phyloP scores from a whole-genome alignment of 1,140 invertebrate genomes.

The Idris sp. region DNA sequence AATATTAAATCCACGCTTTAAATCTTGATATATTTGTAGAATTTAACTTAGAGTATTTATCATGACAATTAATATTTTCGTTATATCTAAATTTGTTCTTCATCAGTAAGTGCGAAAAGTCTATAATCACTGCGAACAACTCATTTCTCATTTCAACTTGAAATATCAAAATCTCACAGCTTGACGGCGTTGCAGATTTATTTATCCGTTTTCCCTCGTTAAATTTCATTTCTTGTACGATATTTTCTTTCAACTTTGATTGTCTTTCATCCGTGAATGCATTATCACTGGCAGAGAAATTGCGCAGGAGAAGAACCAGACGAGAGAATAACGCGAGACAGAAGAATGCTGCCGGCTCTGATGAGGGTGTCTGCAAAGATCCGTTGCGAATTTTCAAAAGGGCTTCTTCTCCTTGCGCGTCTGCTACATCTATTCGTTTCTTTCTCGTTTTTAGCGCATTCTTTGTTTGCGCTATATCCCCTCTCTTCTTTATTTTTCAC shows the following conservation, averaged over 20 bases:
- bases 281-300: conserved; percentile 43
- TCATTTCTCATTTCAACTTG: too few species aligned
- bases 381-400: conserved; percentile 72
- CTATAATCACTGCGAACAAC: too few species aligned
- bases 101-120: too few species aligned
- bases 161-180: conserved; percentile 15
- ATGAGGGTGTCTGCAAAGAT: conserved; percentile 67
- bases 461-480: conserved; percentile 44
- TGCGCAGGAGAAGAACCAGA: conserved; percentile 16
- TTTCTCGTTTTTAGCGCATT: conserved; percentile 40
- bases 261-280: conserved; percentile 48
- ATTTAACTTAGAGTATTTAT: too few species aligned
- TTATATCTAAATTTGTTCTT: too few species aligned
- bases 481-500: conserved; percentile 6
- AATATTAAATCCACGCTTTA: too few species aligned
- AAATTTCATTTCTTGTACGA: conserved; percentile 39
- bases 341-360: conserved; percentile 63
- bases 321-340: conserved; percentile 15
- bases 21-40: too few species aligned
- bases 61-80: too few species aligned
- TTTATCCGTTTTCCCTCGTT: conserved; percentile 34
- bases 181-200: conserved; percentile 23
- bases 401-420: conserved; percentile 33
- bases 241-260: conserved; percentile 56
- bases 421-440: conserved; percentile 14